Conservation (phyloP, 2,113 vertebrate genomes). For the Orientallactaga bullata region DNA sequence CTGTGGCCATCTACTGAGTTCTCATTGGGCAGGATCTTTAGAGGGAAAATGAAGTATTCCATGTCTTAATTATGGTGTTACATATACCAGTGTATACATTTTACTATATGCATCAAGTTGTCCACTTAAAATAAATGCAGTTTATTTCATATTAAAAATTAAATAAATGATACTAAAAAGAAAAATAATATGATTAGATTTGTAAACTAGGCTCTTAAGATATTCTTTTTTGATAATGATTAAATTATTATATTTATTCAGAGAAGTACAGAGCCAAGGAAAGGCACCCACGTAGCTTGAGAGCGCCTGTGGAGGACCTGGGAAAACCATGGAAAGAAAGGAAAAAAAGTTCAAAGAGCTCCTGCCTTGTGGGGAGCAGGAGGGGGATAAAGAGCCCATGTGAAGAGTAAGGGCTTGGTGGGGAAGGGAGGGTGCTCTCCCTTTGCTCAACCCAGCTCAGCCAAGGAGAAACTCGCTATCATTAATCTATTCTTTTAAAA, state of each 20-base stretch:
- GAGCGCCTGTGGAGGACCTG: too few relatives aligned
- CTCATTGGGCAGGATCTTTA: not conserved
- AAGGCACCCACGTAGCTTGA: too few relatives aligned
- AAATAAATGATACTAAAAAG: constrained; percentile 23
- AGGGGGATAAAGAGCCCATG: too few relatives aligned
- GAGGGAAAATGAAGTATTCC: not conserved
- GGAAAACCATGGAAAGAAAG: too few relatives aligned
- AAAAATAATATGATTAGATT: not conserved
- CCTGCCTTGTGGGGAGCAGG: too few relatives aligned
- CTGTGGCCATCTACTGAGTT: not conserved
- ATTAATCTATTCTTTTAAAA: constrained; percentile 32
- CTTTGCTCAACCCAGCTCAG: too few relatives aligned
- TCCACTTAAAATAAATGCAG: not conserved
- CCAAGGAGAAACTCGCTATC: not conserved
- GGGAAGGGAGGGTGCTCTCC: too few relatives aligned
- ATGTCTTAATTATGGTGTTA: not conserved
- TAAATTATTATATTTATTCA: too few relatives aligned
- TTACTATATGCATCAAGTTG: not conserved
- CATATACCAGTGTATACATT: not conserved
- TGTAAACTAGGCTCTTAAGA: not conserved
- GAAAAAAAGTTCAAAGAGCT: too few relatives aligned
- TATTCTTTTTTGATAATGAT: not conserved
- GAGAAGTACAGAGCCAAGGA: too few relatives aligned
- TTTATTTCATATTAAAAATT: not conserved
- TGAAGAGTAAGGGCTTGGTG: too few relatives aligned